A percentile compares a stretch with the other conserved stretches of the same genome.
Conservation (phyloP, 2,113 vertebrate species). For the Manacus vitellinus region DNA sequence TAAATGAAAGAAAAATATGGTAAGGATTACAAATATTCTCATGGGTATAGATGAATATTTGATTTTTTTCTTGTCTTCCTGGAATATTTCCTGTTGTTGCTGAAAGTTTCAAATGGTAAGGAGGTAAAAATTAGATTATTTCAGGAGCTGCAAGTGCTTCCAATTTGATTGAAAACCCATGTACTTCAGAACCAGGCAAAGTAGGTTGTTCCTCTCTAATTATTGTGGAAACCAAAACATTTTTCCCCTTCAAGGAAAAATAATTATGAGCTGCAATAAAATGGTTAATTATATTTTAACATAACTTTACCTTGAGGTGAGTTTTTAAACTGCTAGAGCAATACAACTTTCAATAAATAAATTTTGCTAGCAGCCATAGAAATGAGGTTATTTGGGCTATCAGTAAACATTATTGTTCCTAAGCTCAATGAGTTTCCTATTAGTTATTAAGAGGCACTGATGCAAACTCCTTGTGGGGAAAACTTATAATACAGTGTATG, state of each 20-base stretch:
- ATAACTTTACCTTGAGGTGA: constrained; percentile 52
- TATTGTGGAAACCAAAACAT: constrained; percentile 30
- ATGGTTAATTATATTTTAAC: constrained; percentile 63
- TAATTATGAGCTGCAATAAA: constrained; percentile 48
- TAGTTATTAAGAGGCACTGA: not conserved
- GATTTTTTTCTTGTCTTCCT: not conserved
- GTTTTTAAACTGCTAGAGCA: constrained; percentile 21
- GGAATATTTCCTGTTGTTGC: not conserved
- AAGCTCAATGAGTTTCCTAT: not conserved
- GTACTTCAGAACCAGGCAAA: not conserved
- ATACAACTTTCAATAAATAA: constrained; percentile 34
- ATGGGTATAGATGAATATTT: not conserved
- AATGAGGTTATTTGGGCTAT: constrained; percentile 30
- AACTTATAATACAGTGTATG: not conserved
- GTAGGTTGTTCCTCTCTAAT: not conserved
- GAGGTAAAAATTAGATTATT: not conserved
- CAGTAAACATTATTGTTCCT: not conserved
- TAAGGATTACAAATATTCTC: not conserved
- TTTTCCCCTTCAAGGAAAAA: constrained; percentile 49
- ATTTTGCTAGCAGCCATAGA: constrained; percentile 26
- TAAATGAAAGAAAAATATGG: not conserved
- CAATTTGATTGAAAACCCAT: constrained; percentile 3
- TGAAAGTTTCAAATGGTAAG: constrained; percentile 17
- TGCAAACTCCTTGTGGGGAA: not conserved
- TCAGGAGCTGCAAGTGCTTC: not conserved